Conservation (phyloP, 2,888 invertebrate genomes). For the Atrina japonica region DNA sequence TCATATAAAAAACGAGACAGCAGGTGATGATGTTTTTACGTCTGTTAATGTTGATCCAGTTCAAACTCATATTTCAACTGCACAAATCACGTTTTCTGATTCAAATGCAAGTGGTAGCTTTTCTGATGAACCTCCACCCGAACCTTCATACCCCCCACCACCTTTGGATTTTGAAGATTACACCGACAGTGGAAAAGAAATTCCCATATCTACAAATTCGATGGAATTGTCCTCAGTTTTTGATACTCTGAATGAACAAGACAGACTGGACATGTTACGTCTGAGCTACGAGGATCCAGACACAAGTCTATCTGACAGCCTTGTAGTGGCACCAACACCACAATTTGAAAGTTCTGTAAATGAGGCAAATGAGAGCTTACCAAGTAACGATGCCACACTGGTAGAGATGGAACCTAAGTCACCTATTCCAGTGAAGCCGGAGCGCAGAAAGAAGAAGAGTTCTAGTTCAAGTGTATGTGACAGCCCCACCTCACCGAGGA, state of each 20-base stretch:
- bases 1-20: too few relatives aligned
- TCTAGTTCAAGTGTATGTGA: conserved; percentile 40
- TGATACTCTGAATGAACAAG: conserved; percentile 60
- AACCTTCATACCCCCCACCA: conserved; percentile 21
- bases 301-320: not conserved
- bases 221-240: conserved; percentile 43
- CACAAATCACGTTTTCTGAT: too few relatives aligned
- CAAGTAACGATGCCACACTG: conserved; percentile 1
- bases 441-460: conserved; percentile 63
- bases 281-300: conserved; percentile 59
- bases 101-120: too few relatives aligned
- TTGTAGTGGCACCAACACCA: conserved; percentile 10
- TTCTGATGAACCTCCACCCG: conserved; percentile 16
- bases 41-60: too few relatives aligned
- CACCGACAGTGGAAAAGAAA: not conserved
- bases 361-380: conserved; percentile 2
- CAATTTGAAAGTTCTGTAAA: conserved; percentile 12
- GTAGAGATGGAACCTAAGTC: conserved; percentile 46
- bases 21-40: too few relatives aligned
- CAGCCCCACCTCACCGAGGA: conserved; percentile 8
- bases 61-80: too few relatives aligned
- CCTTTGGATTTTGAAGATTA: conserved; percentile 21
- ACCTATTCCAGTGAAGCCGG: conserved; percentile 64
- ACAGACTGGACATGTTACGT: conserved; percentile 58
- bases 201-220: conserved; percentile 2